phyloP scores from a whole-genome alignment of 2,797 vertebrate genomes.

The Aselliscus stoliczkanus region DNA sequence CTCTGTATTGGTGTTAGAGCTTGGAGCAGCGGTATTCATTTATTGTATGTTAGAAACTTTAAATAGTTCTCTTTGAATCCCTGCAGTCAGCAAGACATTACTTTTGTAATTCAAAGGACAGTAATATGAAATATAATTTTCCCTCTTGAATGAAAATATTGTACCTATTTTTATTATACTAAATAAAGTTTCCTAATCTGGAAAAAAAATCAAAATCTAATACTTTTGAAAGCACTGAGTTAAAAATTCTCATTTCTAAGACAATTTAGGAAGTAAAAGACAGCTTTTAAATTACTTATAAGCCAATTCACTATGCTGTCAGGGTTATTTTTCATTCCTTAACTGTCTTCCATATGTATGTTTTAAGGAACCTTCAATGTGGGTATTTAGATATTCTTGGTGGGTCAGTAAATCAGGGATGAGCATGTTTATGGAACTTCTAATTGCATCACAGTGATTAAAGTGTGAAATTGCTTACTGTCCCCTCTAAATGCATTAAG shows the following conservation, averaged over 20 bases:
- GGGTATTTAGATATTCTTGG: slow-evolving; percentile 65
- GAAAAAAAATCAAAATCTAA: background rate
- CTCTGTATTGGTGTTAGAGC: background rate
- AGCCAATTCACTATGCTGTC: slow-evolving; percentile 64
- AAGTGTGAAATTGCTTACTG: slow-evolving; percentile 75
- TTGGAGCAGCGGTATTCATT: background rate
- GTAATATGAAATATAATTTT: slow-evolving; percentile 5
- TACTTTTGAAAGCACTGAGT: slow-evolving; percentile 66
- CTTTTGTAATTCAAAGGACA: background rate
- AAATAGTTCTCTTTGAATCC: background rate
- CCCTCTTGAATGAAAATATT: background rate
- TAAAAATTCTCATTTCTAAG: slow-evolving; percentile 75
- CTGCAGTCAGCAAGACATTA: background rate
- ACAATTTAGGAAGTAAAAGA: slow-evolving; percentile 73
- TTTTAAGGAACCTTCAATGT: slow-evolving; percentile 67
- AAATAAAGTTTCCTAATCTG: slow-evolving; percentile 3
- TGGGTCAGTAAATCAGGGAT: slow-evolving; percentile 59
- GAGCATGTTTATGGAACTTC: slow-evolving; percentile 70
- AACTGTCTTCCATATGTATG: slow-evolving; percentile 42
- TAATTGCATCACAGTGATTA: slow-evolving; percentile 49
- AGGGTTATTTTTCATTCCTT: slow-evolving; percentile 62
- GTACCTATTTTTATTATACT: slow-evolving; percentile 26
- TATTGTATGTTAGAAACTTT: background rate
- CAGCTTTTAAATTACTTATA: slow-evolving; percentile 74
- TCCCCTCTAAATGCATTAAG: slow-evolving; percentile 45